Base-by-base conservation (phyloP, 1,140 invertebrate genomes). In the Pissodes strobi region DNA sequence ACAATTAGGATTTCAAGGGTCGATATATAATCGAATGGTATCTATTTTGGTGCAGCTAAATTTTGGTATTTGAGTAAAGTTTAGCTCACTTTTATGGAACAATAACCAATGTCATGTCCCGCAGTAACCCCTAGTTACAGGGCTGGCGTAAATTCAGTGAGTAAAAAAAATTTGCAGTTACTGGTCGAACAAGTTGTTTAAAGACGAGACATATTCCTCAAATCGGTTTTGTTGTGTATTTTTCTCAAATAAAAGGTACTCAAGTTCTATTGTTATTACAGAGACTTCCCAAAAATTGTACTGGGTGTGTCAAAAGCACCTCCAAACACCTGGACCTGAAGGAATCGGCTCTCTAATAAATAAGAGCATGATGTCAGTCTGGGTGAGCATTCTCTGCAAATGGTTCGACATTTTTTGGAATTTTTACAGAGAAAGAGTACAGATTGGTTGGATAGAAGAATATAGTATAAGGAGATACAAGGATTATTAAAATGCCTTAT, bases 251-350 rank as follows among this genome's bases (percentile, higher is more conserved):
- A 43, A 65, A 51, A 25, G 51, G 30, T 67, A 73, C 70, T 74
- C 71, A 74, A 74, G 64, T 68, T 30, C 25, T 68, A 66, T 71
- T 71, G 67, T 71, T 72, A 77, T 78, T 78, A 76, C 76, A 78
- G 76, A 78, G 74, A 74, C 73, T 75, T 69, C 64, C 65, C 69
- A 61, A 69, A 70, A 70, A 73, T 69, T 55, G 52, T 64, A 46
- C 51, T 34, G 61, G 61, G 61, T 64, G 61, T 64, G 52, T 64
- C 61, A 56, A 64, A 56, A 64, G 56, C 17, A 53, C 39, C 53
- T 55, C 13, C 51, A 55, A 48, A 52, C 21, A 38, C 21, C 27
- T n/a, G 52, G 38, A 48, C 38, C 61, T 41, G 43, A 45, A 13
- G 52, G 52, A 46, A 38, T 55, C 43, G 30, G 61, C 61, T 48